Base-by-base conservation (phyloP, 2,113 vertebrate species). In the Setophaga petechia region DNA sequence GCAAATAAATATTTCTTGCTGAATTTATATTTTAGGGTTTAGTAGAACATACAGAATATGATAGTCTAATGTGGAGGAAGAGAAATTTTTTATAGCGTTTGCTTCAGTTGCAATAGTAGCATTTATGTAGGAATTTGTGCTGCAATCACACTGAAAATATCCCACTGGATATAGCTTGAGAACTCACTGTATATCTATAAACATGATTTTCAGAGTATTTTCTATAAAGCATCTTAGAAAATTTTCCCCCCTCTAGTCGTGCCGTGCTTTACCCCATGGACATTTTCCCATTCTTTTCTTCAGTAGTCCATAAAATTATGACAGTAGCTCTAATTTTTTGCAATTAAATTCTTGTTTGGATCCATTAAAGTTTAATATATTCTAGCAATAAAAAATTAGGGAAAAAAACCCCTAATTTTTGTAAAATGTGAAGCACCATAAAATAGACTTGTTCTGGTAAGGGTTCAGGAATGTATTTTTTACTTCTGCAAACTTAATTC, bases 331-430 rank as follows among this genome's bases (percentile, higher is more conserved):
- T 89, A 72, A 61, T 90, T 94, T 77, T 96, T 94, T 96, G 39
- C 85, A 96, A 89, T 91, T 77, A 22, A 93, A 33, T 84, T 97
- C 65, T 94, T 96, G 35, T 91, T 72, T 93, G 72, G 54, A 18
- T 95, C 21, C 49, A 85, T 97, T 96, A 97, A 96, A 96, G 18
- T 82, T 96, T 95, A 96, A 96, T 95, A 54, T 41, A 90, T 66
- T 92, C 71, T 85, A 92, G 35, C 14, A 84, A 91, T 35, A 65
- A 44, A 91, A 91, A 91, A 86, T 30, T 21, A 90, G 90, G 54
- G n/a, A 74, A 39, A 80, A 96, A 71, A 5, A 2, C 6, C 7
- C 6, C 8, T 92, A 87, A 92, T 95, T 89, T 97, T 31, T 91
- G 93, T 97, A 94, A 97, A 96, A 96, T 49, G 78, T 80, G 72